phyloP scores from a whole-genome alignment of 1,140 invertebrate species.

The Drosophila ficusphila region DNA sequence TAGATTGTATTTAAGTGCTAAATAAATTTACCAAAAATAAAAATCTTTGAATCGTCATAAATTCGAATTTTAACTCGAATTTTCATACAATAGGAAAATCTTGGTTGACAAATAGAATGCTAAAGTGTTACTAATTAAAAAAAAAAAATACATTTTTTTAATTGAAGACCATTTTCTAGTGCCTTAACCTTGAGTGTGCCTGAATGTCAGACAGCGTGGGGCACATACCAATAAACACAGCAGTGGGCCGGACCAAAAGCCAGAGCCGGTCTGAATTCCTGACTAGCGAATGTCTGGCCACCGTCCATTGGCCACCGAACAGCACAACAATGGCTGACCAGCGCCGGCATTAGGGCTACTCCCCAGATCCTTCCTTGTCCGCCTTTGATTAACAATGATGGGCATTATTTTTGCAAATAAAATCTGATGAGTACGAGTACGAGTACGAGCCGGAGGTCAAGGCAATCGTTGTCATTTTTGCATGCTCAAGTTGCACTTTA shows the following conservation, averaged over 20 bases:
- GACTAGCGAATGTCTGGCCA: slow-evolving; percentile 57
- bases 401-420: slow-evolving; percentile 81
- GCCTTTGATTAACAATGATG: slow-evolving; percentile 76
- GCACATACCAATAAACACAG: slow-evolving; percentile 56
- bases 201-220: slow-evolving; percentile 14
- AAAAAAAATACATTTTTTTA: background rate
- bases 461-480: slow-evolving; percentile 60
- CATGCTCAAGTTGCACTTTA: slow-evolving; percentile 74
- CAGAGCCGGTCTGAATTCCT: slow-evolving; percentile 50
- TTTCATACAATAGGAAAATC: no score
- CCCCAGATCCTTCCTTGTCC: slow-evolving; percentile 7
- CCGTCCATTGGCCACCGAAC: slow-evolving; percentile 29
- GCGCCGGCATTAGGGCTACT: slow-evolving; percentile 39
- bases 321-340: slow-evolving; percentile 66
- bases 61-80: no score
- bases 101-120: no score
- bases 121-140: no score
- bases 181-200: slow-evolving; percentile 3
- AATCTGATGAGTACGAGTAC: slow-evolving; percentile 32
- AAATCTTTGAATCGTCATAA: no score
- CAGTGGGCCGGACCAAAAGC: slow-evolving; percentile 35
- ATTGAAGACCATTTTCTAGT: background rate
- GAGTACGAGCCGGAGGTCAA: background rate
- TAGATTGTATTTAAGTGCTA: no score
- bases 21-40: no score